phyloP scores from a whole-genome alignment of 2,888 invertebrate species.

The Hypomecis atomaria region DNA sequence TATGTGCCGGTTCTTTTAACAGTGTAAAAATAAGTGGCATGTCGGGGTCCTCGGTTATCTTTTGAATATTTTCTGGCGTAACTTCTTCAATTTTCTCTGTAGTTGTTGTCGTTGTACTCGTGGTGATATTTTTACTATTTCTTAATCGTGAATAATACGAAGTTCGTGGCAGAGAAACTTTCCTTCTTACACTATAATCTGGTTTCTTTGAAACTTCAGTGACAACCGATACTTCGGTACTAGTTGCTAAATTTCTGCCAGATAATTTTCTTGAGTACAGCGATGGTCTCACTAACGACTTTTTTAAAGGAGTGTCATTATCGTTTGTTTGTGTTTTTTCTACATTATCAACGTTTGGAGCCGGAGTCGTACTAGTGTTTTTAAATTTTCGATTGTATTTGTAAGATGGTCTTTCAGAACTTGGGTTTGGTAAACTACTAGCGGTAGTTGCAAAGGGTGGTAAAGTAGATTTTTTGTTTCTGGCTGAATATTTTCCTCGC shows the following conservation, averaged over 20 bases:
- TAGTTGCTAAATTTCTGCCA: conserved; percentile 48
- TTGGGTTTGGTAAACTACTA: conserved; percentile 42
- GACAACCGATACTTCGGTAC: conserved; percentile 49
- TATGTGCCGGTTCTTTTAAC: conserved; percentile 57
- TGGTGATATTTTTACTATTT: conserved; percentile 49
- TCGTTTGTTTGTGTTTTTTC: conserved; percentile 56
- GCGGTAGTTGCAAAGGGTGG: conserved; percentile 50
- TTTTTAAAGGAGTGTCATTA: conserved; percentile 56
- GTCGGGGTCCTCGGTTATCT: conserved; percentile 61
- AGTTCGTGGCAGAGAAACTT: conserved; percentile 64
- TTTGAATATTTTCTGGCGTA: conserved; percentile 47
- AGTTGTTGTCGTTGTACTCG: conserved; percentile 47
- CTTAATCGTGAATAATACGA: conserved; percentile 70
- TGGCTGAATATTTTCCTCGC: conserved; percentile 62
- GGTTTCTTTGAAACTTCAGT: conserved; percentile 44
- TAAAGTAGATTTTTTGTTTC: conserved; percentile 61
- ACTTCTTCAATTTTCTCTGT: conserved; percentile 44
- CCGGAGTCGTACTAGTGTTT: conserved; percentile 58
- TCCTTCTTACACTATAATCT: conserved; percentile 48
- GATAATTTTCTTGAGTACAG: conserved; percentile 63
- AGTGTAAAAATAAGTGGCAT: conserved; percentile 69
- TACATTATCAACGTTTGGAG: conserved; percentile 52
- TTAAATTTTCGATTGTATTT: conserved; percentile 75
- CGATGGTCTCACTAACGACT: conserved; percentile 60
- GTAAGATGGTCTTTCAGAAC: conserved; percentile 57